Conservation (phyloP, 2,113 vertebrate genomes). For the Perccottus glenii region DNA sequence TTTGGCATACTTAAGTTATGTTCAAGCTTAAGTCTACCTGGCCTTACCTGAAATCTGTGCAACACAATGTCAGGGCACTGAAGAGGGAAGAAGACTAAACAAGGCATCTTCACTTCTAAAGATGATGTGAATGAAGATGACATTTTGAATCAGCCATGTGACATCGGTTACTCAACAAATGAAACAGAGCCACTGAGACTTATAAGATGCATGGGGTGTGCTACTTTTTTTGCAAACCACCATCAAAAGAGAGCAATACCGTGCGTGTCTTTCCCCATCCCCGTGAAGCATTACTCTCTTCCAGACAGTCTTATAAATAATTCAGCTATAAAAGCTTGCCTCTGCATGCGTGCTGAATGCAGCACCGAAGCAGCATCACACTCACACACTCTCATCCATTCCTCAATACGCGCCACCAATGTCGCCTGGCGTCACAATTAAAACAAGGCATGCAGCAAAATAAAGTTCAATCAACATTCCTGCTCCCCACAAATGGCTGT, state of each 20-base stretch:
- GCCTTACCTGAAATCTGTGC: neutral
- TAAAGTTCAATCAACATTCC: conserved; percentile 72
- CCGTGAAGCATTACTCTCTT: conserved; percentile 53
- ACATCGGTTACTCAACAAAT: neutral
- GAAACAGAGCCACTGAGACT: neutral
- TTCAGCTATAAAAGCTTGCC: conserved; percentile 74
- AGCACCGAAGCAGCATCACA: conserved; percentile 44
- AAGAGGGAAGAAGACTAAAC: neutral
- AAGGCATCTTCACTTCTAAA: neutral
- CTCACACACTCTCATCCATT: neutral
- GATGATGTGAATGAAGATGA: neutral
- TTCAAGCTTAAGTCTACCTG: neutral
- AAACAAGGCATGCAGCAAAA: conserved; percentile 58
- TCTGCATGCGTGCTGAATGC: conserved; percentile 63
- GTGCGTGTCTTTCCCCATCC: conserved; percentile 34
- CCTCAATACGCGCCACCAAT: conserved; percentile 32
- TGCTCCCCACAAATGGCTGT: conserved; percentile 45
- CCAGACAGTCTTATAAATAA: conserved; percentile 76
- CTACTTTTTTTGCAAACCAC: neutral
- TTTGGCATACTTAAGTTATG: neutral
- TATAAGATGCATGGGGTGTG: neutral
- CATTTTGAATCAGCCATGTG: neutral
- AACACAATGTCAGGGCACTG: neutral
- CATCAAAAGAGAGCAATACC: neutral
- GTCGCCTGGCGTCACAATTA: conserved; percentile 48